These are phyloP conservation scores for Microtus ochrogaster DNA, from an alignment of 2,113 vertebrate species.

Conservation along the genomic window DNA sequence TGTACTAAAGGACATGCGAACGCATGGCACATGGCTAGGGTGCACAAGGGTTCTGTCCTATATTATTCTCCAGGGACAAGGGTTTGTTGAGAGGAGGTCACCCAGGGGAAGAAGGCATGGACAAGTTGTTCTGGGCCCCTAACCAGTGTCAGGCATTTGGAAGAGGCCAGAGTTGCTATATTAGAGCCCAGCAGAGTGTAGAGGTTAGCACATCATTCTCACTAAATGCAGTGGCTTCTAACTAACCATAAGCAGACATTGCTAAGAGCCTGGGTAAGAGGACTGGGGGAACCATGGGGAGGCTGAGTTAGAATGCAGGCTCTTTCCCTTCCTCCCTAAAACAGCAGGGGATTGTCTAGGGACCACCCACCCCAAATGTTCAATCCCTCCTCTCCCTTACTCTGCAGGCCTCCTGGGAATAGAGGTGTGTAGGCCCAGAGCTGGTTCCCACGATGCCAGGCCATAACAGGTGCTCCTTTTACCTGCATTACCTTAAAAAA, in stretches of 20 bases:
- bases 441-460: neutral
- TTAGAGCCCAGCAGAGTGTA: neutral
- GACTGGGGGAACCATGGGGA: rapidly evolving
- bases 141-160: neutral
- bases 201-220: rapidly evolving
- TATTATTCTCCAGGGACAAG: neutral
- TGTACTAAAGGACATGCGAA: rapidly evolving
- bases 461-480: conserved; percentile 25
- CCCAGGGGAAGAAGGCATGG: too few relatives aligned
- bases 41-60: neutral
- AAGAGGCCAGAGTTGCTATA: neutral
- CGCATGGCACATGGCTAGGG: neutral
- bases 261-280: rapidly evolving
- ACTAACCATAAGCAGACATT: rapidly evolving
- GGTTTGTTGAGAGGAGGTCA: neutral
- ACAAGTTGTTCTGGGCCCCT: neutral
- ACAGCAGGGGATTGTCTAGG: neutral
- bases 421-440: neutral
- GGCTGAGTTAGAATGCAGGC: rapidly evolving
- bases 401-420: neutral
- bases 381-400: rapidly evolving
- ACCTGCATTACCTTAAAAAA: neutral
- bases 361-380: neutral
- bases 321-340: neutral
- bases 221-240: neutral